Evolutionary conservation across 1,140 invertebrate species (phyloP), one percentile per base, ranked within the genome.

Genomic region (Hyles vespertilio): DNA sequence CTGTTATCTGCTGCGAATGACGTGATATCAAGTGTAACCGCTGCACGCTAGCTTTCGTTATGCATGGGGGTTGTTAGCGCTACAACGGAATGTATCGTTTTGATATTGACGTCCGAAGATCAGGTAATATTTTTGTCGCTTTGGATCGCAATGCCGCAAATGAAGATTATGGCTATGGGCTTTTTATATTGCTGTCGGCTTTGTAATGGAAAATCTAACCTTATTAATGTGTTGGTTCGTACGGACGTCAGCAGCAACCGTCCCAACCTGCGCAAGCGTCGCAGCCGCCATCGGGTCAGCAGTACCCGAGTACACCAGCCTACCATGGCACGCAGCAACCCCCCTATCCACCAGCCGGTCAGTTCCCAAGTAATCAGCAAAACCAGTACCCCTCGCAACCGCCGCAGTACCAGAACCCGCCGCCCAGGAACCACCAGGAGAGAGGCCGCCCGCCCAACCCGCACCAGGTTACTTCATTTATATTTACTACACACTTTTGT

Each of bases 231-330:
- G 81, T 89, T 89, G 86, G 84, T 89, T 80, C 86, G 86, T 89
- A 89, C 86, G 86, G 86, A 89, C 86, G 86, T 87, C 84, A 89
- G 78, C 89, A 89, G 83, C 88, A 89, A 84, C 84, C 85, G 79
- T 87, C 84, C 75, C 90, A 91, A 85, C 85, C 86, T 79, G 79
- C 75, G 70, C 90, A 90, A 82, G 91, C 91, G 72, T 92, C 93
- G 79, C 88, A 89, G 73, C 90, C 86, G 82, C 89, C 79, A 76
- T 87, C 87, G 75, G 89, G 76, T 69, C 90, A 77, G 84, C 84
- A 66, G 81, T 87, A 84, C 86, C 86, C 69, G 86, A 89, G 64
- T 89, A 87, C 85, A 87, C 85, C 68, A 84, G 80, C 79, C 74
- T 88, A 79, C 85, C 85, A 88, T 88, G 85, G 85, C 85, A 88